Conservation (phyloP, 2,888 invertebrate genomes). For the Hecatera dysodea region DNA sequence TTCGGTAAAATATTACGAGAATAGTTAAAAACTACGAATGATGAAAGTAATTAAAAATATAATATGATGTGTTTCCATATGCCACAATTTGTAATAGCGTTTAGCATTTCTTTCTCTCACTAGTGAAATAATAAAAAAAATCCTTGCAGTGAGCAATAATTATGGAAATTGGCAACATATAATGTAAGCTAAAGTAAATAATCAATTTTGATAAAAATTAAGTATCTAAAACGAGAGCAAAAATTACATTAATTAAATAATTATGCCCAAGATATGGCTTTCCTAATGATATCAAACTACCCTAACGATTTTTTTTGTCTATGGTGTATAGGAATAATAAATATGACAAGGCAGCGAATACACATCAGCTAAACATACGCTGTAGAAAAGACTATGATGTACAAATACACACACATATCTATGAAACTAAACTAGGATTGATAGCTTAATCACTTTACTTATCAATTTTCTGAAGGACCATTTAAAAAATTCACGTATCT, state of each 20-base stretch:
- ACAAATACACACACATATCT: background rate
- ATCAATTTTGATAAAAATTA: slow-evolving; percentile 14
- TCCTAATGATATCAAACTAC: background rate
- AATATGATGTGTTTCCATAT: slow-evolving; percentile 13
- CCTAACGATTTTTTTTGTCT: background rate
- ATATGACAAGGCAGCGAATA: background rate
- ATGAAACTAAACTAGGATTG: slow-evolving; percentile 16
- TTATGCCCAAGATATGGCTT: background rate
- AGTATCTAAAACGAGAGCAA: slow-evolving; percentile 13
- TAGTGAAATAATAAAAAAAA: too few species aligned
- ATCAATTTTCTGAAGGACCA: too few species aligned
- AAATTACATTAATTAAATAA: background rate
- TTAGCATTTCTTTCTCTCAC: too few species aligned
- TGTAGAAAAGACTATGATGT: background rate
- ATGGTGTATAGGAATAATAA: background rate
- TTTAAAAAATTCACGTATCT: background rate
- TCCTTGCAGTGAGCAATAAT: too few species aligned
- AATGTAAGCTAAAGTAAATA: background rate
- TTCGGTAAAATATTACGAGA: slow-evolving; percentile 11
- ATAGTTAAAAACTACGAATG: slow-evolving; percentile 7
- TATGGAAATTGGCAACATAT: background rate
- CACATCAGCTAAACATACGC: background rate
- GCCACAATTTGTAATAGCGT: slow-evolving; percentile 27
- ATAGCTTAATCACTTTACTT: background rate
- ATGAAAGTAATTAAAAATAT: slow-evolving; percentile 11